Conservation (phyloP, 2,797 vertebrate genomes). For the Miichthys miiuy region DNA sequence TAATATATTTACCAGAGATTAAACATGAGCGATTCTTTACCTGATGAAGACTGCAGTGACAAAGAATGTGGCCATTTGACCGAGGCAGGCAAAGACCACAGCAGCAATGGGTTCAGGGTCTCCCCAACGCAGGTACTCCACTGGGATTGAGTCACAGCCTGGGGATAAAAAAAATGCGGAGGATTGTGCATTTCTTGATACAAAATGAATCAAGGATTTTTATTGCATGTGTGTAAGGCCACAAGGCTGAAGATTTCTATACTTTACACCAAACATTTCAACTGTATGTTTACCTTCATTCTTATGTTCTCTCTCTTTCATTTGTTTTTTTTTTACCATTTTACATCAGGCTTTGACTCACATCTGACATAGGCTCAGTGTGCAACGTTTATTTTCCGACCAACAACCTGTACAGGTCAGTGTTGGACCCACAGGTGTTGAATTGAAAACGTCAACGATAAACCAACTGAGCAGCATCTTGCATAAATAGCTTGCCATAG, state of each 20-base stretch:
- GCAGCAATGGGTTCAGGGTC: constrained; percentile 98
- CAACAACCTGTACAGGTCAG: background rate
- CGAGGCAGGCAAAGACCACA: constrained; percentile 95
- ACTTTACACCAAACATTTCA: background rate
- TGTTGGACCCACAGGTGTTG: background rate
- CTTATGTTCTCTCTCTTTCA: background rate
- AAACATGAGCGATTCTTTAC: constrained; percentile 71
- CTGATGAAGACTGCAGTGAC: constrained; percentile 95
- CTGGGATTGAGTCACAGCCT: constrained; percentile 96
- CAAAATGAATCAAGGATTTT: background rate
- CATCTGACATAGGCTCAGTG: background rate
- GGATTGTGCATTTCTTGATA: background rate
- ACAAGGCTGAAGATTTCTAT: background rate
- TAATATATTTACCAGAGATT: background rate
- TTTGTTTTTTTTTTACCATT: background rate
- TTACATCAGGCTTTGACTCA: constrained; percentile 3
- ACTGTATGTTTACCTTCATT: background rate
- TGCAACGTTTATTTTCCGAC: background rate
- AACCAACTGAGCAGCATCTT: background rate
- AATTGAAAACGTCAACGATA: background rate
- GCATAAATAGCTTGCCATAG: background rate
- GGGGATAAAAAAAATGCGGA: constrained; percentile 13
- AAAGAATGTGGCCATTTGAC: constrained; percentile 95
- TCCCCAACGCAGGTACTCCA: constrained; percentile 96
- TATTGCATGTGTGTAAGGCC: background rate